Evolutionary conservation across 2,797 vertebrate species (phyloP), one percentile per base, ranked within the genome.

Genomic region (Stomatorhinus walkeri): DNA sequence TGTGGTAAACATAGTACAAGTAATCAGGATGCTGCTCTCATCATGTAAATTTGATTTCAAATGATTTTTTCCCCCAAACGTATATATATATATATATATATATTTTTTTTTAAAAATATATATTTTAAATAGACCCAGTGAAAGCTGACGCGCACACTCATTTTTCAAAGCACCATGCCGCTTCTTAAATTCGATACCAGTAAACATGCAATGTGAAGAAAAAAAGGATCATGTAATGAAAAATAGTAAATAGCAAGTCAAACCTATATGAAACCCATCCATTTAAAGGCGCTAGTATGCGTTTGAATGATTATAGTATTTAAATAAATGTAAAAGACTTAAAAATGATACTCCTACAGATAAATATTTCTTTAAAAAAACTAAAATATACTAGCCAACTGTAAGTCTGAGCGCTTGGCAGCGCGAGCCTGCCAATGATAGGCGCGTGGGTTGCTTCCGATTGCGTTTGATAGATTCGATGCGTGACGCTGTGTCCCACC

Each of bases 371-470:
- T 85, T 24, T 1, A 4, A 49, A 8, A 64, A 64, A 83, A 48
- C 2, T n/a, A 24, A 49, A 24, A 84, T 24, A 48, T 12, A 8
- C 46, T 84, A 64, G 43, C 16, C n/a, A 22, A 49, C 81, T 61
- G 56, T 64, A 87, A 56, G 28, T 87, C 59, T 43, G 48, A 5
- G 46, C 84, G 59, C 32, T 48, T 43, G 46, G 88, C 83, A 19
- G 22, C 85, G 59, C 59, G 19, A 84, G 59, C 22, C 54, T 88
- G 88, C 79, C 88, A 83, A 83, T 88, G 88, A 43, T 54, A 24
- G 48, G 88, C 19, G 83, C 89, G 89, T 89, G 86, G 89, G 89
- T 46, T 48, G 86, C 43, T 84, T 89, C 89, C 85, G 85, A 89
- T 87, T 88, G 86, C 64, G 40, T 51, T 72, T 72, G 59, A 72